Percentiles rank a stretch among this genome's conserved stretches.
phyloP scores from a whole-genome alignment of 2,888 invertebrate species.

The Linyphia triangularis region DNA sequence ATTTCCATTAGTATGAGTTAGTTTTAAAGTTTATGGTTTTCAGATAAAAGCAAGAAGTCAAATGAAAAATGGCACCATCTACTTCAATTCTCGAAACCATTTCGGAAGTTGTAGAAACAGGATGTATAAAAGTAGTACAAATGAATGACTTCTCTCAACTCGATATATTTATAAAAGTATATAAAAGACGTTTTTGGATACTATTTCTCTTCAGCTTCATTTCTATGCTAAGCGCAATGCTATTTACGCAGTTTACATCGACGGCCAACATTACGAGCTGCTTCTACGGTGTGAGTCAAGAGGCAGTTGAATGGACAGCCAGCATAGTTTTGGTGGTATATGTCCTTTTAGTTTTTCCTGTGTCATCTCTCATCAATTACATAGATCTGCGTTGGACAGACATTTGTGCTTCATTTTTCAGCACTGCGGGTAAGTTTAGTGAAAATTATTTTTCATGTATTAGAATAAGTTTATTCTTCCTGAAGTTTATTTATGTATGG shows the following conservation, averaged over 20 bases:
- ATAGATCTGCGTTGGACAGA: constrained; percentile 83
- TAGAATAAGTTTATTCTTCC: too few relatives aligned
- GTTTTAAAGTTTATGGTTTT: too few relatives aligned
- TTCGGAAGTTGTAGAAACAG: too few relatives aligned
- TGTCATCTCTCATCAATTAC: constrained; percentile 95
- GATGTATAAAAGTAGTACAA: too few relatives aligned
- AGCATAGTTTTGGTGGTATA: constrained; percentile 98
- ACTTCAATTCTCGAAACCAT: too few relatives aligned
- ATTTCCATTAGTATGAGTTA: too few relatives aligned
- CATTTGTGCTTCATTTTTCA: constrained; percentile 79
- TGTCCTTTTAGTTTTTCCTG: constrained; percentile 97
- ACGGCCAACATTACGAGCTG: constrained; percentile 90
- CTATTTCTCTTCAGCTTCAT: constrained; percentile 91
- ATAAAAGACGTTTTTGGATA: constrained; percentile 90
- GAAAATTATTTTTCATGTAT: too few relatives aligned
- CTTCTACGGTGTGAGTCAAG: constrained; percentile 78
- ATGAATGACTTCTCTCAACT: not conserved
- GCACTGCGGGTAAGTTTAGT: constrained; percentile 79
- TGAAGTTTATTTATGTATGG: too few relatives aligned
- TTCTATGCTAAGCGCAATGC: constrained; percentile 94
- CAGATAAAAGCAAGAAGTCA: too few relatives aligned
- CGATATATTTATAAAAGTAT: constrained; percentile 80
- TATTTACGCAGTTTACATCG: constrained; percentile 98
- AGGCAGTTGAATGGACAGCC: constrained; percentile 95
- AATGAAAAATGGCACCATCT: too few relatives aligned